Base-by-base conservation (phyloP, 2,888 invertebrate genomes). In the Leptinotarsa juncta region DNA sequence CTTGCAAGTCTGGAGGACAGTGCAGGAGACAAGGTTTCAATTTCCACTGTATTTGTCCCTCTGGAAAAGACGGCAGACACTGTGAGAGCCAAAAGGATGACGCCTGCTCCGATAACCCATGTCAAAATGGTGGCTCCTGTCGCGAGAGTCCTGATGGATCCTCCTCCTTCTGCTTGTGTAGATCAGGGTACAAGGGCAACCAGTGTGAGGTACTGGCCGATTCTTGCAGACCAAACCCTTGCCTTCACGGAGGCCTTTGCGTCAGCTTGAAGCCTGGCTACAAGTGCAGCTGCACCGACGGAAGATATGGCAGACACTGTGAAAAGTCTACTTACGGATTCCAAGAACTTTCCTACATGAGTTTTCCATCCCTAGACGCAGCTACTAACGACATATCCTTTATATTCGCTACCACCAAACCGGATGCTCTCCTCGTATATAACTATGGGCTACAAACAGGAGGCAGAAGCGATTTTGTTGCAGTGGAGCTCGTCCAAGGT, bases 161-260 rank as follows among this genome's bases (percentile, higher is more conserved):
- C 48, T 94, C 95, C 49, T 97, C 95, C 91, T 96, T 96, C 88
- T 98, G 98, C 83, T 89, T 96, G 1, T 98, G 98, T 85, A 92
- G 96, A 3, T 95, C 96, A 3, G 97, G 97, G 1, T 98, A 96
- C 86, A 92, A 96, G 15, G 98, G 98, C 3, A 95, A 95, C 86
- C 94, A 94, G 80, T 98, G 98, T 86, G 97, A 97, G 89, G 93
- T 94, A 23, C 90, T 95, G 3, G 94, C 96, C 0, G 96, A 97
- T 86, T 95, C 96, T 0, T 98, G 98, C 85, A 90, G 96, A 75
- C 96, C 96, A 1, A 97, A 97, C 87, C 97, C 97, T n/a, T 98
- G 98, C 83, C 89, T 95, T 77, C 91, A 96, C 86, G 97, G 96
- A 42, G 97, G 97, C 49, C 90, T 95, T 65, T 98, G 98, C 84